Base-by-base conservation (phyloP, 2,113 vertebrate species). In the Gasterosteus nipponicus region DNA sequence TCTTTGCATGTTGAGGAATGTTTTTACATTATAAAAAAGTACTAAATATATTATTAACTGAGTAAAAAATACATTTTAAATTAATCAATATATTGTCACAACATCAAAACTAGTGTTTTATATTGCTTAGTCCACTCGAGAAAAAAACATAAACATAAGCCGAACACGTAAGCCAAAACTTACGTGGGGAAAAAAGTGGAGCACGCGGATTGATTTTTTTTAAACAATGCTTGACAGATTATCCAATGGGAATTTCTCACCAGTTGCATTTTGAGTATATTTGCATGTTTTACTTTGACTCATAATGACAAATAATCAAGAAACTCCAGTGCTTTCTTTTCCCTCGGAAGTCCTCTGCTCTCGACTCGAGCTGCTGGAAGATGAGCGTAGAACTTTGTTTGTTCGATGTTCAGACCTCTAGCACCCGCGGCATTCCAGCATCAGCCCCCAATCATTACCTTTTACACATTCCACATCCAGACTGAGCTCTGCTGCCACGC, bases 401-500 rank as follows among this genome's bases (percentile, higher is more conserved):
- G 22, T 49, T 49, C 18, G 19, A 6, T 7, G 44, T 19, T 39
- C 10, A 53, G 49, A 35, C 35, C 2, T 60, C 14, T 38, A 35
- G 56, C 3, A 6, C 33, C 33, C 10, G 29, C 69, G 29, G 33
- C 51, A 39, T 39, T 61, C 33, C 58, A 39, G 59, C 51, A 62
- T 83, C 69, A 71, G 78, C 0, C 35, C 16, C 61, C 31, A 29
- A 29, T 73, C 71, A 72, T 71, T 71, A 38, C 70, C 75, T 70
- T 70, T 70, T 69, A 79, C 29, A 51, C 26, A 75, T 46, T 26
- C 59, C 44, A 58, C 75, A 38, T 61, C 58, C 54, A 35, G 46
- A 10, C 62, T 57, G 38, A 44, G 61, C 74, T 73, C 72, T 64
- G 61, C 75, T 73, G 57, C 75, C 68, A 10, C 69, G 15, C 51